Percentiles rank a stretch among this genome's conserved stretches.
Evolutionary conservation across 2,797 vertebrate species (phyloP).

Genomic region (Calcarius lapponicus): DNA sequence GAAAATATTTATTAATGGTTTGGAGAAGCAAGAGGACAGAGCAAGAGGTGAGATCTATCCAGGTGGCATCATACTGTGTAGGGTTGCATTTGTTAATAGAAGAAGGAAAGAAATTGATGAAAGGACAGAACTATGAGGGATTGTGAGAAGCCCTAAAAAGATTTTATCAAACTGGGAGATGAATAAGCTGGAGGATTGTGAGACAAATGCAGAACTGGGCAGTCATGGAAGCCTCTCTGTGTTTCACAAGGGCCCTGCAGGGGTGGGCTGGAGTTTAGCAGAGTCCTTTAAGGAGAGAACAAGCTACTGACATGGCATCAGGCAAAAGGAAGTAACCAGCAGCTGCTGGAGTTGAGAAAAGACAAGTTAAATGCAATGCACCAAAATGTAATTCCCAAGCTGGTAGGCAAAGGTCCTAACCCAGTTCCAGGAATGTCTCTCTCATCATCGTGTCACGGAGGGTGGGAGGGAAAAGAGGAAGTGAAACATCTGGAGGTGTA

Average conservation of each 20-base stretch:
- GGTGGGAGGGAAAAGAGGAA: neutral
- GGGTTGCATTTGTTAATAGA: neutral
- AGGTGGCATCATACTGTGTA: neutral
- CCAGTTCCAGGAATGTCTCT: neutral
- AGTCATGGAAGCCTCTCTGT: neutral
- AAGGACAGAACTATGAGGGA: neutral
- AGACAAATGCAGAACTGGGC: neutral
- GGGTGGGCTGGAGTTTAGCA: neutral
- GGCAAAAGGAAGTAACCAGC: neutral
- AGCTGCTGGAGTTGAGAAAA: neutral
- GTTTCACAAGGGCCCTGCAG: neutral
- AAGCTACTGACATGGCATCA: neutral
- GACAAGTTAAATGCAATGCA: neutral
- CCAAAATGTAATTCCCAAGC: neutral
- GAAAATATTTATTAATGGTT: slow-evolving; percentile 45
- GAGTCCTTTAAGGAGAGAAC: neutral
- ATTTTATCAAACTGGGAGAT: neutral
- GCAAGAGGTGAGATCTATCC: slow-evolving; percentile 27
- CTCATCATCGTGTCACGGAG: neutral
- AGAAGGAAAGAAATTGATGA: neutral
- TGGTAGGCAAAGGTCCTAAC: neutral
- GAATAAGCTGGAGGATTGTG: neutral
- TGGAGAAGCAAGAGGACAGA: neutral
- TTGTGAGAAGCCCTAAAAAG: neutral
- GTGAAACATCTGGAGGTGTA: neutral